A percentile compares a stretch with the other conserved stretches of the same genome.
These are phyloP conservation scores for Astropecten irregularis DNA, from an alignment of 53 echinoderm and acorn worm species.

Conservation along the genomic window DNA sequence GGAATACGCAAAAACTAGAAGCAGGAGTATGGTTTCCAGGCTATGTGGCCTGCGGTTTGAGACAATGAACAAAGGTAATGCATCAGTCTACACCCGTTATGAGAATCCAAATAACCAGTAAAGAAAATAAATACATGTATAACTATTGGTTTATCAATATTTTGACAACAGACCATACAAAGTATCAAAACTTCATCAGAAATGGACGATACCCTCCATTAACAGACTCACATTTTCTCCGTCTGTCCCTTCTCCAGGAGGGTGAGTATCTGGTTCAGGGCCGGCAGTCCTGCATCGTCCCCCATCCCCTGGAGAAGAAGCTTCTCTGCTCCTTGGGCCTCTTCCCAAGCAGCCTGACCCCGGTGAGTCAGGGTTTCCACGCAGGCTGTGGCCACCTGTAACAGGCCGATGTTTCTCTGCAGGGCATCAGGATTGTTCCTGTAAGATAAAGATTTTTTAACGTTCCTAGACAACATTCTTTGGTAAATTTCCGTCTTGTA, in stretches of 20 bases:
- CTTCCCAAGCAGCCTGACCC: conserved; percentile 60
- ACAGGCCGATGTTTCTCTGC: conserved; percentile 62
- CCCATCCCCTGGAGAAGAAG: conserved; percentile 75
- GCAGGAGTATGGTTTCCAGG: conserved; percentile 62
- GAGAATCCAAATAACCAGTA: too few relatives aligned
- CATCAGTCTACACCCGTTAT: too few relatives aligned
- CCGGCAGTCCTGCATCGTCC: conserved; percentile 34
- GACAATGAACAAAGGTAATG: not conserved
- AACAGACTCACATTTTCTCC: conserved; percentile 62
- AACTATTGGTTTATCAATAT: not conserved
- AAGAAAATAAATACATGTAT: too few relatives aligned
- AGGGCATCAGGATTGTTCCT: conserved; percentile 72
- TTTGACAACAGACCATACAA: too few relatives aligned
- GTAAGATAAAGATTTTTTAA: too few relatives aligned
- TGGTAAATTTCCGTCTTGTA: too few relatives aligned
- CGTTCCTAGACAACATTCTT: too few relatives aligned
- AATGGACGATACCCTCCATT: too few relatives aligned
- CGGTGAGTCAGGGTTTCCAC: conserved; percentile 78
- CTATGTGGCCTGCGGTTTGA: conserved; percentile 40
- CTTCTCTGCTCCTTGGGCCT: conserved; percentile 75
- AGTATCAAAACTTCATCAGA: too few relatives aligned
- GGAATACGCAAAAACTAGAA: conserved; percentile 61
- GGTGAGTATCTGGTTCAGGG: conserved; percentile 60
- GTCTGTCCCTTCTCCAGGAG: conserved; percentile 52
- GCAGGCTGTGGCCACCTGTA: conserved; percentile 74